Percentiles rank a stretch among this genome's conserved stretches.
Conservation (phyloP, 2,888 invertebrate genomes). For the Malacosoma neustria region DNA sequence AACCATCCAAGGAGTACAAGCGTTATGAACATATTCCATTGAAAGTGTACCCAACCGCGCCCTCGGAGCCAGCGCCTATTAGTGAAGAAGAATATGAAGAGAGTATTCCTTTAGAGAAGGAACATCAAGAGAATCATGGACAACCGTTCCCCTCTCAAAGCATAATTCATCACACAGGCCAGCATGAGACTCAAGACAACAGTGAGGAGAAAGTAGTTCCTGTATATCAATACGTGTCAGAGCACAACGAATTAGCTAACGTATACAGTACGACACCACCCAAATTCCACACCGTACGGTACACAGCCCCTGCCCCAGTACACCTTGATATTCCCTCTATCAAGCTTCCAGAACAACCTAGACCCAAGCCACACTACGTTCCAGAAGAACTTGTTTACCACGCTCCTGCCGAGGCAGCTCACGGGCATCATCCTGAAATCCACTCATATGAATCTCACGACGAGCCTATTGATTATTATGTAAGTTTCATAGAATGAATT, state of each 20-base stretch:
- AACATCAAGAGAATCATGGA: slow-evolving; percentile 18
- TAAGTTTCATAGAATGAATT: slow-evolving; percentile 43
- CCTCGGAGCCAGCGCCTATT: slow-evolving; percentile 35
- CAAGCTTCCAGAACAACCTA: slow-evolving; percentile 17
- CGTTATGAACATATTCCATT: slow-evolving; percentile 25
- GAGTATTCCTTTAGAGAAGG: background rate
- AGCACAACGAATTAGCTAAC: slow-evolving; percentile 21
- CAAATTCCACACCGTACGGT: slow-evolving; percentile 20
- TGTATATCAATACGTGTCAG: slow-evolving; percentile 35
- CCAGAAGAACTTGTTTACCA: slow-evolving; percentile 16
- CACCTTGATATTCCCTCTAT: slow-evolving; percentile 13
- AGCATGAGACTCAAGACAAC: slow-evolving; percentile 36
- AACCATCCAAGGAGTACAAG: slow-evolving; percentile 36
- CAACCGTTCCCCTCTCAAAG: slow-evolving; percentile 42
- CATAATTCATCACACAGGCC: slow-evolving; percentile 33
- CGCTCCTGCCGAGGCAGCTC: slow-evolving; percentile 22
- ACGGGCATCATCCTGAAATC: slow-evolving; percentile 22
- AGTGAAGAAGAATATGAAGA: slow-evolving; percentile 29
- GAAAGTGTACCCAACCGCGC: slow-evolving; percentile 17
- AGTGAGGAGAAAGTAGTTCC: slow-evolving; percentile 34
- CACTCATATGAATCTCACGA: slow-evolving; percentile 40
- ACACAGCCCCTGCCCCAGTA: slow-evolving; percentile 6
- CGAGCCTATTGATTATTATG: slow-evolving; percentile 63
- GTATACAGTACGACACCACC: slow-evolving; percentile 14
- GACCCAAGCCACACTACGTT: slow-evolving; percentile 16